Base-by-base conservation (phyloP, 1,140 invertebrate species). In the Musca domestica region DNA sequence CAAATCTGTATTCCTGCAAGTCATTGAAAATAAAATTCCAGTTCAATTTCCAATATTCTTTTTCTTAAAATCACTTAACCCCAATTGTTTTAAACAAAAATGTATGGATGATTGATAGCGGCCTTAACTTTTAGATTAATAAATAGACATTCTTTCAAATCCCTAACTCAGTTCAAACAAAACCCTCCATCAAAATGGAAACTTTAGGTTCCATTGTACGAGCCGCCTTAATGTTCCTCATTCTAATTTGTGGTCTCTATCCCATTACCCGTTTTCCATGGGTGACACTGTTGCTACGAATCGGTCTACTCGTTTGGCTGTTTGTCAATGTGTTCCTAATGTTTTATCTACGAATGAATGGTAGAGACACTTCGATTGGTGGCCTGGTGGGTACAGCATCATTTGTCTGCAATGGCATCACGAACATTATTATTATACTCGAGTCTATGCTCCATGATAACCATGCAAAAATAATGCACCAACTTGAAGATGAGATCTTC, bases 381-480 rank as follows among this genome's bases (percentile, higher is more conserved):
- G 64, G 64, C 14, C 41, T 65, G 2, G 64, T 65, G 5, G 64
- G 64, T 14, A 65, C 64, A 4, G 64, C 64, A 17, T 51, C 48
- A 7, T 65, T 65, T 51, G 17, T 65, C 1, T 23, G 5, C 27
- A 65, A 65, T 17, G 64, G 46, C 10, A 17, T 10, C 3, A 22
- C 41, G 3, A 48, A 65, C 49, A 51, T 65, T 14, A 51, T 65
- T 15, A 65, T 51, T 7, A 25, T 65, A 48, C 47, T 65, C 15
- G 64, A 65, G 46, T 9, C 64, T 0, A 49, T 65, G 12, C 23
- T 48, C 7, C 20, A 49, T 20, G 2, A n/a, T 0, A 23, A 10
- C 1, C 12, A 49, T 7, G 46, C 14, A 19, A 51, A 23, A 30
- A 15, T 4, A 3, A 15, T 65, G 2, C 2, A 9, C 0, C 6